Evolutionary conservation across 2,888 invertebrate genomes (phyloP), one percentile per base, ranked within the genome.

Genomic region (Drosophila anceps): DNA sequence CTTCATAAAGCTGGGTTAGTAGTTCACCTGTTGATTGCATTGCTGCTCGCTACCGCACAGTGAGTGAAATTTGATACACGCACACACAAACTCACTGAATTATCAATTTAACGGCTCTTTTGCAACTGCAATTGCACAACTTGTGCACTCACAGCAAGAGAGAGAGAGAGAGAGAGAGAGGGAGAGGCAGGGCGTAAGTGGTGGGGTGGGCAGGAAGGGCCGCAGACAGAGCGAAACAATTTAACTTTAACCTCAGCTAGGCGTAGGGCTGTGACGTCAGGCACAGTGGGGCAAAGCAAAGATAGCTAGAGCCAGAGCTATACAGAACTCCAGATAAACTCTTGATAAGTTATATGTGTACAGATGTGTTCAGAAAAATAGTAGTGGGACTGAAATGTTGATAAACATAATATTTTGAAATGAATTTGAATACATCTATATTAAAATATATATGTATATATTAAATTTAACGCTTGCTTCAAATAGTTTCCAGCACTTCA

Each of bases 11-110:
- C 73, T 84, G 79, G 81, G 81, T 81, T 81, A 81, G 81, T 81
- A 76, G 81, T 76, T 79, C 70, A 82, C 73, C 79, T 81, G 84
- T 84, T 81, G 78, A 76, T 63, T 73, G 79, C 67, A 68, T 55
- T 59, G 51, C 20, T 46, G 58, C 35, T 50, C 48, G 54, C 43
- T 63, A 73, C 76, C 69, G 77, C 77, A 76, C 74, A 77, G 66
- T 78, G 71, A 78, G 67, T 78, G 77, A 68, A 76, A 76, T 76
- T 76, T 48, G 69, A 76, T 76, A 76, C 35, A 64, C 46, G 46
- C 55, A 55, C 31, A n/a, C 41, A 58, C 46, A 39, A 39, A 29
- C 48, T 46, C 37, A 53, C 31, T 29, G 31, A 41, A 37, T 75
- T 55, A 54, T 67, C 65, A 65, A 50, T 69, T 67, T 73, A 70